Conservation (phyloP, 2,888 invertebrate genomes). For the Oxycera nigricornis region DNA sequence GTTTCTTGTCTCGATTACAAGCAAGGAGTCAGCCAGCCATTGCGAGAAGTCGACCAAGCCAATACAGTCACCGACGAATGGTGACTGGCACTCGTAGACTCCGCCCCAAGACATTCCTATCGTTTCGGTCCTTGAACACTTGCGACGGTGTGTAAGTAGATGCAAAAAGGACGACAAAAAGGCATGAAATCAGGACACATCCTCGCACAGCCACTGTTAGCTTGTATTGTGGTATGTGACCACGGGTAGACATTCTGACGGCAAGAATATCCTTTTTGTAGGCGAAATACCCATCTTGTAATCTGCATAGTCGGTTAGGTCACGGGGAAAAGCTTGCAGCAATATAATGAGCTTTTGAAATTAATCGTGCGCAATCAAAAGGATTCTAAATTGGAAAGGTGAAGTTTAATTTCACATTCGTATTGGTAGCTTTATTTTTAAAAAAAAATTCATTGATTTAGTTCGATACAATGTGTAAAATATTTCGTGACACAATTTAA, state of each 20-base stretch:
- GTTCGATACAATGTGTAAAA: too few relatives aligned
- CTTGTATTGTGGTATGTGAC: slow-evolving; percentile 36
- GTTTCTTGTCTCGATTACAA: slow-evolving; percentile 51
- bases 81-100: slow-evolving; percentile 6
- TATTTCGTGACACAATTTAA: too few relatives aligned
- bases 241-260: slow-evolving; percentile 32
- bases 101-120: slow-evolving; percentile 22
- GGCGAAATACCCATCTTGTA: background rate
- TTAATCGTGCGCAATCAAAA: background rate
- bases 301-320: background rate
- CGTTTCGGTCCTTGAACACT: slow-evolving; percentile 7
- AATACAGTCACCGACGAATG: background rate
- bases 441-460: background rate
- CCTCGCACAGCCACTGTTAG: background rate
- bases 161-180: slow-evolving; percentile 21
- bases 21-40: slow-evolving; percentile 42
- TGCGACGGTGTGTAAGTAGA: slow-evolving; percentile 5
- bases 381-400: background rate
- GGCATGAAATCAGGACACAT: slow-evolving; percentile 38
- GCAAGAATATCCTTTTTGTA: slow-evolving; percentile 7
- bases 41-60: slow-evolving; percentile 8
- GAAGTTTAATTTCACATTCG: background rate
- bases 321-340: background rate
- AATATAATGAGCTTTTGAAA: background rate
- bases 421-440: background rate